phyloP scores from a whole-genome alignment of 2,888 invertebrate species.

The Diarsia dahlii region DNA sequence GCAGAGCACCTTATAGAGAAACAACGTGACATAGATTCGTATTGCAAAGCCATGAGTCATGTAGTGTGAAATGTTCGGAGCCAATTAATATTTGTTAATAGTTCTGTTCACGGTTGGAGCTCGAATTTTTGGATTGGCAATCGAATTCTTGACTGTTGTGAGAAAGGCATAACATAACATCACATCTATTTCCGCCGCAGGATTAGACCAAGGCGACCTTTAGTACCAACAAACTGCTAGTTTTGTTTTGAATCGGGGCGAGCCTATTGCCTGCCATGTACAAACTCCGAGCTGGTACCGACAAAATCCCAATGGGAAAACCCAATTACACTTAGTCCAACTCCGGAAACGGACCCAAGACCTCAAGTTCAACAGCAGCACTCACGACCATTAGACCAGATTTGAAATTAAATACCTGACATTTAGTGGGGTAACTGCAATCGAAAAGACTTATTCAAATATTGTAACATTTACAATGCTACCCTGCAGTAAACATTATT shows the following conservation, averaged over 20 bases:
- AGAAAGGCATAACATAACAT: not conserved
- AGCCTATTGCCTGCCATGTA: not conserved
- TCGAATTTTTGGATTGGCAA: constrained; percentile 6
- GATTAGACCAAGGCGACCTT: not conserved
- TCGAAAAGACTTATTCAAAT: constrained; percentile 1
- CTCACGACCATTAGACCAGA: not conserved
- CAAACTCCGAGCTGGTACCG: not conserved
- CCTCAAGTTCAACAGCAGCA: not conserved
- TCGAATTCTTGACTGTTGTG: not conserved
- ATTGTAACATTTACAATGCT: not conserved
- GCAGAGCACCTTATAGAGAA: constrained; percentile 64
- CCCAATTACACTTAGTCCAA: not conserved
- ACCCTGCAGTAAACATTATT: no score
- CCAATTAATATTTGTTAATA: constrained; percentile 62
- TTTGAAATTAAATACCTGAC: no score
- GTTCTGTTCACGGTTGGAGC: constrained; percentile 22
- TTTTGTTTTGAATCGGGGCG: not conserved
- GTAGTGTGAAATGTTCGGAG: constrained; percentile 57
- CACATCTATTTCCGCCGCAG: not conserved
- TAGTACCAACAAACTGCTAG: not conserved
- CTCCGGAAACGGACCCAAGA: not conserved
- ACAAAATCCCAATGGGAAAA: not conserved
- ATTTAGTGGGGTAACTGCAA: not conserved
- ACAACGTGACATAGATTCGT: constrained; percentile 69
- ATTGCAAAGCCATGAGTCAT: constrained; percentile 64